These are phyloP conservation scores for Neogale vison DNA, from an alignment of 2,113 vertebrate genomes.

Conservation along the genomic window DNA sequence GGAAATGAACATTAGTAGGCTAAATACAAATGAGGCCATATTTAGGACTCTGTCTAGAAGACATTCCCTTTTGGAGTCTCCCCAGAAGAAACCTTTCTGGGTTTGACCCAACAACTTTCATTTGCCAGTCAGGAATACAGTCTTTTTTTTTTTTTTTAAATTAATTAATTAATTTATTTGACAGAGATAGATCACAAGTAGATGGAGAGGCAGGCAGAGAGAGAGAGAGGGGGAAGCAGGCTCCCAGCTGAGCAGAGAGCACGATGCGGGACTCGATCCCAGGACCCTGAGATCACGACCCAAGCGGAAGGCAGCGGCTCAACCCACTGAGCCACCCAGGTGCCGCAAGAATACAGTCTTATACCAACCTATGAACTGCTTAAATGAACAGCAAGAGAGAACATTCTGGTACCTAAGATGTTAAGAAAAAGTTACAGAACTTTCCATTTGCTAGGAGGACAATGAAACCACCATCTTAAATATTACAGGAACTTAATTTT, in stretches of 20 bases:
- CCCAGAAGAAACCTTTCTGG: constrained; percentile 37
- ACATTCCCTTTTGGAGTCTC: constrained; percentile 49
- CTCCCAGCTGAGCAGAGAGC: too few relatives aligned
- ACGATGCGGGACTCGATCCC: too few relatives aligned
- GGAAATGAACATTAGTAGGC: constrained; percentile 70
- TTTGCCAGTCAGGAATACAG: constrained; percentile 41
- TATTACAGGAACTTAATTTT: background rate
- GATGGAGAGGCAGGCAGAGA: too few relatives aligned
- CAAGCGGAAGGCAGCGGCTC: too few relatives aligned
- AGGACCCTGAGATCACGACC: too few relatives aligned
- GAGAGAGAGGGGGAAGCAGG: too few relatives aligned
- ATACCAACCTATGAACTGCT: background rate
- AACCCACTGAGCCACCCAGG: too few relatives aligned
- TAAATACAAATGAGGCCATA: constrained; percentile 40
- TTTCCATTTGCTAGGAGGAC: background rate
- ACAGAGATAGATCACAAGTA: too few relatives aligned
- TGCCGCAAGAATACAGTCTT: constrained; percentile 35
- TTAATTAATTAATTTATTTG: too few relatives aligned
- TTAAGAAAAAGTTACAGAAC: background rate
- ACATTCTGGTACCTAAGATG: constrained; percentile 34
- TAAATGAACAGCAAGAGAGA: constrained; percentile 49
- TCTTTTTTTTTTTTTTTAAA: too few relatives aligned
- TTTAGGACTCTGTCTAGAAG: constrained; percentile 44
- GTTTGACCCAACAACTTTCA: constrained; percentile 46
- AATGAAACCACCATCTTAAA: constrained; percentile 4